Base-by-base conservation (phyloP, 2,113 vertebrate genomes). In the Corvus hawaiiensis region DNA sequence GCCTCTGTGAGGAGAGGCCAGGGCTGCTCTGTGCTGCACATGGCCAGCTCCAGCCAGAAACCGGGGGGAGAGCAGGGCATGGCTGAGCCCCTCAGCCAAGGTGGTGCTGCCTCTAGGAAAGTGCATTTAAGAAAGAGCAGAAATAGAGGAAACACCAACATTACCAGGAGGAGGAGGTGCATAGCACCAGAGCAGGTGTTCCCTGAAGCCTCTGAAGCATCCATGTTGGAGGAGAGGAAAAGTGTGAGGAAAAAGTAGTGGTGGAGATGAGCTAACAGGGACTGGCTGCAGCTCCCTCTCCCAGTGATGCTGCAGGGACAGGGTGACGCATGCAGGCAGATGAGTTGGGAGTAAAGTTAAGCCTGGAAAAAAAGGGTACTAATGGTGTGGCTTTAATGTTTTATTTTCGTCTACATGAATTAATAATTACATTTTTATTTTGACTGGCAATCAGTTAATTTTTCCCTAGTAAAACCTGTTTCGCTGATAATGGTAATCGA, bases 11-110 rank as follows among this genome's bases (percentile, higher is more conserved):
- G 69, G 16, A 55, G 21, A 11, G 7, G 16, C 9, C 0, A 0
- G 23, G 10, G 43, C 39, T 61, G 39, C 19, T 8, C 23, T 0
- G 0, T 15, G 15, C 26, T 3, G 2, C 15, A 55, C 14, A 37
- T 20, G 8, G 19, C 10, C 4, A 6, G 17, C n/a, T 81, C 43
- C 64, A 49, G 23, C 4, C 5, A 4, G 17, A 7, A 22, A 9
- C 32, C 7, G 0, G 1, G 1, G 16, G 9, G 4, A 37, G 3
- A 0, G 0, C 14, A 26, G 20, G 26, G 11, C 32, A 41, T 3
- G 4, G 13, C 24, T 55, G 28, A 58, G 17, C 16, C 63, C 24
- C 6, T 14, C 22, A 39, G 14, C 10, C 24, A 41, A 28, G 23
- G 21, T 5, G 10, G 26, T 6, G 22, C 15, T 48, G 10, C 51